These are phyloP conservation scores for Platycnemis pennipes DNA, from an alignment of 2,888 invertebrate species.

Conservation along the genomic window DNA sequence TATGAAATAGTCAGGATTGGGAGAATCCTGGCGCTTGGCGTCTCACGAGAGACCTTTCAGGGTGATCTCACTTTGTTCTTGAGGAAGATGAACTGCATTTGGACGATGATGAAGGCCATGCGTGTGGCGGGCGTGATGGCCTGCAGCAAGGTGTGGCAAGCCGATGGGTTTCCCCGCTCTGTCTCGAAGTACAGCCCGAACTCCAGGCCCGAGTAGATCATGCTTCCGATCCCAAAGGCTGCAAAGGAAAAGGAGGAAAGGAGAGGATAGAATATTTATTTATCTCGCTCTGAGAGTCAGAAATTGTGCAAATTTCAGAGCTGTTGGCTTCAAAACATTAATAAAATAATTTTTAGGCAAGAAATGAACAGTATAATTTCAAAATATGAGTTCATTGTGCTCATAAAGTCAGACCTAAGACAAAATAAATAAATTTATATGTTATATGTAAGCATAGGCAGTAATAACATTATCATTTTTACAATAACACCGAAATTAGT, in stretches of 20 bases:
- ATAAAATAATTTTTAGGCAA: too few species aligned
- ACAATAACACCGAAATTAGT: too few species aligned
- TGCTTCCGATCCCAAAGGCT: slow-evolving; percentile 86
- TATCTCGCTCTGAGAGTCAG: too few species aligned
- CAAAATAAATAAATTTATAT: too few species aligned
- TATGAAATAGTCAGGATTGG: background rate
- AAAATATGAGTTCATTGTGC: too few species aligned
- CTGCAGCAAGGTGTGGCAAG: slow-evolving; percentile 83
- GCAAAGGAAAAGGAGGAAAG: slow-evolving; percentile 72
- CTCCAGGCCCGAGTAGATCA: slow-evolving; percentile 87
- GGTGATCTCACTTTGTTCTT: slow-evolving; percentile 83
- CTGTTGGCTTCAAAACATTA: too few species aligned
- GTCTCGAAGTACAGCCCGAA: slow-evolving; percentile 87
- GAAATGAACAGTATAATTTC: too few species aligned
- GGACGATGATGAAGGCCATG: slow-evolving; percentile 85
- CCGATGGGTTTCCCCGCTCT: slow-evolving; percentile 79
- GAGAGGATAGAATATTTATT: slow-evolving; percentile 42
- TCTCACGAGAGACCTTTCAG: background rate
- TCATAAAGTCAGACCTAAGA: too few species aligned
- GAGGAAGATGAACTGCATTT: slow-evolving; percentile 87
- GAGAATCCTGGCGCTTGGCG: background rate
- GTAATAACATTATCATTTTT: too few species aligned
- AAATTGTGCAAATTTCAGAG: too few species aligned
- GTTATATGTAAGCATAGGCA: too few species aligned
- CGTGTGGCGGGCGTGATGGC: slow-evolving; percentile 84